phyloP scores from a whole-genome alignment of 1,140 invertebrate species.

The Dufourea novaeangliae region DNA sequence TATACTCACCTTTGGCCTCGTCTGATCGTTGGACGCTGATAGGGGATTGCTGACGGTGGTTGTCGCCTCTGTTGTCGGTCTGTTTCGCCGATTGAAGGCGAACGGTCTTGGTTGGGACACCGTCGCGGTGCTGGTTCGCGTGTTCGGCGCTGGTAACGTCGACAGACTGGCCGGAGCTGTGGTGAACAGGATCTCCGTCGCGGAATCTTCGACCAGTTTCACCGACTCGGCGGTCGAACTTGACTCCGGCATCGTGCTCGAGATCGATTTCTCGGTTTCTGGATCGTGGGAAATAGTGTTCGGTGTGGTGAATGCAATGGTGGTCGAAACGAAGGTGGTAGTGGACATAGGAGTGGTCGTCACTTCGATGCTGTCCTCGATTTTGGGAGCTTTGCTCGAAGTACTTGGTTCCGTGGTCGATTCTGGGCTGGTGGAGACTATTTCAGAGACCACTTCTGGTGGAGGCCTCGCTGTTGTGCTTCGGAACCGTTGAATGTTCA shows the following conservation, averaged over 20 bases:
- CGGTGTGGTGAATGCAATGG: slow-evolving; percentile 8
- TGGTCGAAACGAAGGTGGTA: slow-evolving; percentile 7
- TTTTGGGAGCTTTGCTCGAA: slow-evolving; percentile 63
- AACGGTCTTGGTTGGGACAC: slow-evolving; percentile 83
- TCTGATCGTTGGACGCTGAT: slow-evolving; percentile 63
- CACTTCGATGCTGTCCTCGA: slow-evolving; percentile 15
- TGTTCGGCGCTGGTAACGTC: slow-evolving; percentile 5
- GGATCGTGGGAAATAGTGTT: background rate
- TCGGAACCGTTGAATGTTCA: slow-evolving; percentile 79
- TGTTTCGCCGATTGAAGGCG: slow-evolving; percentile 78
- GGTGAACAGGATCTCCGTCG: slow-evolving; percentile 74
- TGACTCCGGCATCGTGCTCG: background rate
- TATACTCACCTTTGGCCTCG: slow-evolving; percentile 79
- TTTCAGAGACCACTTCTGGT: background rate
- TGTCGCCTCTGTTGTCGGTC: slow-evolving; percentile 74
- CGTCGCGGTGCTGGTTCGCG: slow-evolving; percentile 56
- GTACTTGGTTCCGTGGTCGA: slow-evolving; percentile 40
- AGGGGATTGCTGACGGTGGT: slow-evolving; percentile 74
- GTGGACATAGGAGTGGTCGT: slow-evolving; percentile 33
- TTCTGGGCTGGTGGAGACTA: slow-evolving; percentile 7
- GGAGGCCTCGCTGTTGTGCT: slow-evolving; percentile 71
- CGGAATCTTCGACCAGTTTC: slow-evolving; percentile 72
- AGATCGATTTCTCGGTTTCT: slow-evolving; percentile 14
- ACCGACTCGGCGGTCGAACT: slow-evolving; percentile 58
- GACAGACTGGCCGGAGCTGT: slow-evolving; percentile 58